Conservation (phyloP, 2,888 invertebrate species). For the Scaptomyza polygonia region DNA sequence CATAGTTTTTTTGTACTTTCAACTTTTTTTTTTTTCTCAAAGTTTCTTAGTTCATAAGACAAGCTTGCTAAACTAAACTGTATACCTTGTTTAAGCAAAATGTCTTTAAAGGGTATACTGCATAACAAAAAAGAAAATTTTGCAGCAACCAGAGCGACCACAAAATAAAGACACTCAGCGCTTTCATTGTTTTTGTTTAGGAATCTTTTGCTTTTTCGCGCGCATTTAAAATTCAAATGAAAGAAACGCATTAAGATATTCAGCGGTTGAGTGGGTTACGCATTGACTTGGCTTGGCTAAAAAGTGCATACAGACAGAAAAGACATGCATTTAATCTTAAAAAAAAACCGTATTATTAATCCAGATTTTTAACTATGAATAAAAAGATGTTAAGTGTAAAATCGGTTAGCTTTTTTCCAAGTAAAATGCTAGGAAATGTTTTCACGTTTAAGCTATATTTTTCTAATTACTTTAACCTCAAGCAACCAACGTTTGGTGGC, state of each 20-base stretch:
- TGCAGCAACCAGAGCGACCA: constrained; percentile 10
- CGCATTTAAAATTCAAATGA: constrained; percentile 40
- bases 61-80: neutral
- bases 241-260: constrained; percentile 41
- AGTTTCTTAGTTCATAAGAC: no score
- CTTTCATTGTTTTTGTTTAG: constrained; percentile 62
- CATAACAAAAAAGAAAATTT: constrained; percentile 34
- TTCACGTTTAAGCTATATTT: no score
- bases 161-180: constrained; percentile 5
- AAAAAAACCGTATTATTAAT: no score
- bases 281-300: neutral
- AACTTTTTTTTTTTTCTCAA: no score
- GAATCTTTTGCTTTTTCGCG: constrained; percentile 31
- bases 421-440: no score
- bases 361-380: no score
- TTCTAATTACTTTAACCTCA: no score
- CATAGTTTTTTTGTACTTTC: no score
- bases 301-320: neutral
- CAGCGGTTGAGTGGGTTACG: constrained; percentile 42
- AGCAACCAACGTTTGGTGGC: no score
- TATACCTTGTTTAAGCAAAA: neutral
- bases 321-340: no score
- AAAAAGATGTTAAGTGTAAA: no score
- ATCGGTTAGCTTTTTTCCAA: no score
- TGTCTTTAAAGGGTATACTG: neutral